Percentiles rank a stretch among this genome's conserved stretches.
These are phyloP conservation scores for Festucalex cinctus DNA, from an alignment of 2,113 vertebrate genomes.

Conservation along the genomic window DNA sequence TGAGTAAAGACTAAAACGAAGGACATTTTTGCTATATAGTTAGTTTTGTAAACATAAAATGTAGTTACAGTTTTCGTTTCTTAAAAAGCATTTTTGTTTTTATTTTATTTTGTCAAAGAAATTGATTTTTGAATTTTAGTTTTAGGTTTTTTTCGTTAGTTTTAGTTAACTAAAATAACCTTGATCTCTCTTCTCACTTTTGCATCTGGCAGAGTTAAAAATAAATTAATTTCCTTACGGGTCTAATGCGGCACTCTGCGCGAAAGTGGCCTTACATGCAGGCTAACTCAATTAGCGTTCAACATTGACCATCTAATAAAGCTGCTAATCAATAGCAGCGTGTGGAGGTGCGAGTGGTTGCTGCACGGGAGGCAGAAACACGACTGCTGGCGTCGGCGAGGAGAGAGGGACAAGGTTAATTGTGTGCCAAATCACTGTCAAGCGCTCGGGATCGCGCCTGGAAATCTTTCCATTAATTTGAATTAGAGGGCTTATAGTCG, in stretches of 20 bases:
- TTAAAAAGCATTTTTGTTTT: no score
- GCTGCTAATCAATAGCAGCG: slow-evolving; percentile 40
- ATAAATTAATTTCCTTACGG: not conserved
- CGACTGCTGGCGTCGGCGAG: slow-evolving; percentile 1
- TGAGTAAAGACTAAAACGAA: no score
- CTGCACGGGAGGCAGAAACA: slow-evolving; percentile 17
- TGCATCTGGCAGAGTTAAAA: not conserved
- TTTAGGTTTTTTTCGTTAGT: no score
- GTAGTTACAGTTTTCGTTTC: no score
- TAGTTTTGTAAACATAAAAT: no score
- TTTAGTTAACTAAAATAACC: no score
- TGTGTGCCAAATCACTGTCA: slow-evolving; percentile 54
- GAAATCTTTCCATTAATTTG: slow-evolving; percentile 68
- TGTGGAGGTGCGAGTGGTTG: slow-evolving; percentile 31
- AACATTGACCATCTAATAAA: not conserved
- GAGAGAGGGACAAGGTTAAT: slow-evolving; percentile 55
- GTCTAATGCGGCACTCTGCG: not conserved
- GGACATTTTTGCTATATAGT: no score
- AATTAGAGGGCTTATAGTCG: slow-evolving; percentile 42
- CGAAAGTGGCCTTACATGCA: not conserved
- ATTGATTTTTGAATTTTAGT: no score
- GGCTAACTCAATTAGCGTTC: slow-evolving; percentile 1
- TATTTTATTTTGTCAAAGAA: no score
- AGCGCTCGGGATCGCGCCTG: slow-evolving; percentile 60
- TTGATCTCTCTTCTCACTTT: no score